Evolutionary conservation across 2,797 vertebrate species (phyloP).

Genomic region (Diplodus puntazzo): DNA sequence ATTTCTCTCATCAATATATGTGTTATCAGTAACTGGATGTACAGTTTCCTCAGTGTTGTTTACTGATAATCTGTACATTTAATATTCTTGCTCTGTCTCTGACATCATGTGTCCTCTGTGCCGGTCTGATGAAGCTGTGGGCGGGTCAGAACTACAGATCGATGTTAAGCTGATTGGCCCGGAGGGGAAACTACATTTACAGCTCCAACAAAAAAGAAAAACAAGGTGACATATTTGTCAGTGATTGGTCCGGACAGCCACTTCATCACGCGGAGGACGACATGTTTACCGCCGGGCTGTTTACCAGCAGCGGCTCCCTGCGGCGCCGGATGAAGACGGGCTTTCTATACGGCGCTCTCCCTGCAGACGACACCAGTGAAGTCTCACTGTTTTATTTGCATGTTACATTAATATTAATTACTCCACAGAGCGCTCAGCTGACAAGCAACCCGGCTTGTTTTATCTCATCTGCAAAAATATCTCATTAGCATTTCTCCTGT

Average conservation of each 20-base stretch:
- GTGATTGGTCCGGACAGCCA: slow-evolving; percentile 36
- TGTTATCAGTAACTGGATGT: no score
- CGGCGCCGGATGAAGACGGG: slow-evolving; percentile 29
- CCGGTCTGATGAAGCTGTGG: slow-evolving; percentile 24
- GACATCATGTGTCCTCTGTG: slow-evolving; percentile 8
- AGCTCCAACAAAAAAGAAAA: neutral
- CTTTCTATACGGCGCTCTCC: slow-evolving; percentile 4
- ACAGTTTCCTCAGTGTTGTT: no score
- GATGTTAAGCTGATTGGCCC: slow-evolving; percentile 42
- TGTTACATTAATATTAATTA: slow-evolving; percentile 73
- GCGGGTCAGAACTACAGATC: slow-evolving; percentile 32
- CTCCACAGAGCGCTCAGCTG: slow-evolving; percentile 46
- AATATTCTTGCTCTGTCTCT: neutral
- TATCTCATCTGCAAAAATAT: slow-evolving; percentile 46
- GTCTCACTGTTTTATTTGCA: slow-evolving; percentile 46
- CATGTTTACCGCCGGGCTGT: slow-evolving; percentile 30
- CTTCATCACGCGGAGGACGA: slow-evolving; percentile 26
- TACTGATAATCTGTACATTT: neutral
- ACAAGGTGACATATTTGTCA: slow-evolving; percentile 33
- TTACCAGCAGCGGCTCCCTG: slow-evolving; percentile 32
- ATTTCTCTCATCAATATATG: no score
- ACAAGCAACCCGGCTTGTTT: slow-evolving; percentile 47
- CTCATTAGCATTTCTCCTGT: slow-evolving; percentile 56
- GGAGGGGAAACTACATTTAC: slow-evolving; percentile 25
- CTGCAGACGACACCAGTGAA: slow-evolving; percentile 32